Evolutionary conservation across 2,888 invertebrate genomes (phyloP), one percentile per base, ranked within the genome.

Genomic region (Eubasilissa splendida): DNA sequence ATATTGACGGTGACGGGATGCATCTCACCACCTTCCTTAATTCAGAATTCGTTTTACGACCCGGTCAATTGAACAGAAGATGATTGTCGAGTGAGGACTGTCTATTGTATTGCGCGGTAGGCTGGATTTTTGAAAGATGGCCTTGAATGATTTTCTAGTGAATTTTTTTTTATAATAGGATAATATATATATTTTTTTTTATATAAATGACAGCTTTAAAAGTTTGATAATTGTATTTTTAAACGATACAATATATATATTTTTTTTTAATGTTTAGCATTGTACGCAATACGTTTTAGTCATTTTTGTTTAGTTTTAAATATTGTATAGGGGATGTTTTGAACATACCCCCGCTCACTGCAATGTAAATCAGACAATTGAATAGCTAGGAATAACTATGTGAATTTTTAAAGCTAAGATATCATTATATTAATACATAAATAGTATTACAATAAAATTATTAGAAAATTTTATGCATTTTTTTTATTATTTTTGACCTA

Each of bases 241-340:
- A 42, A 42, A 42, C 42, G 42, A 42, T 42, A 42, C 42, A 42
- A 42, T 42, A 42, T 42, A 42, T 42, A 42, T 42, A 2, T 42
- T 5, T 42, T 42, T 42, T 42, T 42, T 42, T 42, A 33, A 9
- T 63, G 4, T 63, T 33, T 84, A 93, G 52, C 52, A 42, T 50
- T 70, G 54, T 22, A 56, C 22, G 71, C 71, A 71, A 71, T 71
- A 71, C 50, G 14, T 54, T 71, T 71, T 71, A 71, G 71, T 71
- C 71, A 71, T 71, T 71, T 71, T 71, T 70, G 10, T 71, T 56
- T 22, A 56, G 31, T 56, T 56, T 31, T 71, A 33, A 71, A 68
- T 50, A 68, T 65, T 12, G 5, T 14, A 14, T 3, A 7, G 50
- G 22, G 68, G n/a, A 31, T 71, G 9, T 22, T 53, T 54, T 53